These are phyloP conservation scores for Porites australiensis DNA, from an alignment of 64 coral and sea anemone species.

Conservation along the genomic window DNA sequence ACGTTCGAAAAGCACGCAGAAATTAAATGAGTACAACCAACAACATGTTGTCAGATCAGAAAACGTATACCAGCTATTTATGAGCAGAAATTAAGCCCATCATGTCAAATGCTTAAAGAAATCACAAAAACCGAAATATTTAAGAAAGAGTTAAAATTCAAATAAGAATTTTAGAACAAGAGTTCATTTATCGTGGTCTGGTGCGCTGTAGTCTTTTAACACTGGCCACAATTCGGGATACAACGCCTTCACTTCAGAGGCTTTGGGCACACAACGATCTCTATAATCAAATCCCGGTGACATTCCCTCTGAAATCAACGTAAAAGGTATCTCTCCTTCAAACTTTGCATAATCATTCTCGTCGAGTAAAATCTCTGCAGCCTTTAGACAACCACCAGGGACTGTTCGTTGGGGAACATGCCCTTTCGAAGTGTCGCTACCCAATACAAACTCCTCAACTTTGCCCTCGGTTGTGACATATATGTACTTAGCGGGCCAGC, in stretches of 20 bases:
- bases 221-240: constrained; percentile 26
- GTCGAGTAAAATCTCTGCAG: constrained; percentile 62
- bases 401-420: constrained; percentile 64
- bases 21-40: too few relatives aligned
- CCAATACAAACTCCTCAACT: constrained; percentile 61
- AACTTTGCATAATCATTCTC: constrained; percentile 54
- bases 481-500: constrained; percentile 82
- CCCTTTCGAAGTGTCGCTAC: constrained; percentile 71
- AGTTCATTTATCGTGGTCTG: background rate
- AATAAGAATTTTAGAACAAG: background rate
- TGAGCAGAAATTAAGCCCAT: too few relatives aligned
- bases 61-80: too few relatives aligned
- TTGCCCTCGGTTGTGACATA: constrained; percentile 66
- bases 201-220: constrained; percentile 66
- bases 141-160: too few relatives aligned
- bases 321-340: constrained; percentile 70
- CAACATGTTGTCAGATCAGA: too few relatives aligned
- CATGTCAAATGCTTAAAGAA: too few relatives aligned
- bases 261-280: constrained; percentile 73
- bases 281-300: constrained; percentile 81
- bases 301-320: constrained; percentile 76
- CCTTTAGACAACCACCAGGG: constrained; percentile 59
- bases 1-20: too few relatives aligned
- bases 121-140: too few relatives aligned
- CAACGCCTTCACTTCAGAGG: constrained; percentile 26